Evolutionary conservation across 2,888 invertebrate genomes (phyloP), one percentile per base, ranked within the genome.

Genomic region (Caenorhabditis plicata): DNA sequence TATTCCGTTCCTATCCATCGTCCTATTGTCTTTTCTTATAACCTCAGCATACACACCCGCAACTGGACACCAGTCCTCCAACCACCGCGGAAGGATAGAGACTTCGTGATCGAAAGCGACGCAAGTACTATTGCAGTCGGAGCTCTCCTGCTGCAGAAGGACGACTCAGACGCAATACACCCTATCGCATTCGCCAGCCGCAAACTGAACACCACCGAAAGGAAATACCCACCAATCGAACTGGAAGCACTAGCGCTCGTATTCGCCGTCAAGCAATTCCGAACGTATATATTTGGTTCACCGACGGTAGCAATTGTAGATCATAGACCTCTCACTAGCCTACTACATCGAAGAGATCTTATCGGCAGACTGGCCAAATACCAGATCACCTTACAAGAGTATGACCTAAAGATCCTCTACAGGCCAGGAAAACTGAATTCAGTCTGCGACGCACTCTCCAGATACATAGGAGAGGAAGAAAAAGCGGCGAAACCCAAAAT

Each of bases 361-460:
- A 7, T 29, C 2, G 53, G 49, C 29, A 31, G 62, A 29, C 17
- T 65, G 15, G 48, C 49, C 9, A 48, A 51, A 17, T 62, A 45
- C 36, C 55, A 60, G 27, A 22, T 60, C 1, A 32, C 43, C 4
- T 20, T 63, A 7, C 48, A 49, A 36, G 55, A 48, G 27, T 58
- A 19, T 39, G 44, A 68, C 29, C 19, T 74, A 5, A 25, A 39
- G 8, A 63, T 74, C 3, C 36, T 27, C 4, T 67, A 72, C 29
- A 39, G 73, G 8, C 41, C 48, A 2, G 74, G 74, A 9, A 50
- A 50, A 29, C 13, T 13, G 26, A 73, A 73, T 32, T 25, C 20
- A 9, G 41, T 67, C 1, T 50, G 53, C 23, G 74, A 73, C 27
- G 53, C 58, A 13, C 38, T 73, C 5, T 50, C 50, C 3, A 39